These are phyloP conservation scores for Heliothis peltigera DNA, from an alignment of 2,888 invertebrate species.

Conservation along the genomic window DNA sequence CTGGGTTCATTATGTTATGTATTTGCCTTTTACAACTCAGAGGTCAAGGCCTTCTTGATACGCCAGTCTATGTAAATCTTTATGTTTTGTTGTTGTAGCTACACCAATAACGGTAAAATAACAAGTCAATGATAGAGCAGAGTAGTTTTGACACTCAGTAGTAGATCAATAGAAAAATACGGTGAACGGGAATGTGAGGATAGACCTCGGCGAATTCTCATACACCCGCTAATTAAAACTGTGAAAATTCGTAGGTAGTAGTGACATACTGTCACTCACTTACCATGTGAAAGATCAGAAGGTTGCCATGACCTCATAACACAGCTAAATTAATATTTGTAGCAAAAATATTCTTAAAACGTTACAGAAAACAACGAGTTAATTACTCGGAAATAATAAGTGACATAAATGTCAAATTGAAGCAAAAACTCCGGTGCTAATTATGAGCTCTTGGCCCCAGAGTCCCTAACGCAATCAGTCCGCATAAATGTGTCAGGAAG, in stretches of 20 bases:
- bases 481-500: not conserved
- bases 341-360: not conserved
- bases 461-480: not conserved
- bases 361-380: not conserved
- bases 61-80: not conserved
- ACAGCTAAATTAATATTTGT: not conserved
- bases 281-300: not conserved
- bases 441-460: not conserved
- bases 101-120: constrained; percentile 11
- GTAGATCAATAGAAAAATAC: constrained; percentile 24
- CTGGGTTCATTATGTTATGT: not conserved
- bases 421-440: not conserved
- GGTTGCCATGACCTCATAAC: not conserved
- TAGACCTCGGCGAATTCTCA: constrained; percentile 32
- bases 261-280: constrained; percentile 1
- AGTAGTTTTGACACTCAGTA: constrained; percentile 16
- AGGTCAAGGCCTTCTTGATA: constrained; percentile 4
- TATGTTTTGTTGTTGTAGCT: not conserved
- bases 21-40: not conserved
- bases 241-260: constrained; percentile 23
- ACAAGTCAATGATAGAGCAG: constrained; percentile 14
- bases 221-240: constrained; percentile 37
- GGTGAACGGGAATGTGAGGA: constrained; percentile 6
- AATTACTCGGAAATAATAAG: not conserved
- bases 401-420: not conserved